Evolutionary conservation across 2,113 vertebrate genomes (phyloP).

Genomic region (Phalacrocorax carbo): DNA sequence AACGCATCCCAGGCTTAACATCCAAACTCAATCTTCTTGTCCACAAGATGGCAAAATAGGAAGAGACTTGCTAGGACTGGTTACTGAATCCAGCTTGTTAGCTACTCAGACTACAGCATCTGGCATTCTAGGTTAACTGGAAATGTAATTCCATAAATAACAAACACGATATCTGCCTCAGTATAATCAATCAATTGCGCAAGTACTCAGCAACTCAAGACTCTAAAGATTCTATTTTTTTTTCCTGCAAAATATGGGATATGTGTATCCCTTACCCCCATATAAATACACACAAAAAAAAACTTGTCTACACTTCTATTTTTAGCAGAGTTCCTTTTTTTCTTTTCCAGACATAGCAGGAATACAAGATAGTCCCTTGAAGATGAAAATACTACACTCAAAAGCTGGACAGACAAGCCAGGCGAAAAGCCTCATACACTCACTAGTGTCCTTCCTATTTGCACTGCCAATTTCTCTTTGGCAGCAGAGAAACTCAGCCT

Average conservation of each 20-base stretch:
- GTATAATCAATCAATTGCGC: not conserved
- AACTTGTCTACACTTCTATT: not conserved
- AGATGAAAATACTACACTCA: not conserved
- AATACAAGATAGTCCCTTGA: not conserved
- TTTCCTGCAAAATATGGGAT: not conserved
- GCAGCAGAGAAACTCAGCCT: not conserved
- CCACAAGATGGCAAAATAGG: not conserved
- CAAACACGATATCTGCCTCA: not conserved
- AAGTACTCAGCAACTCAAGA: not conserved
- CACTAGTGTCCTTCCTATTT: not conserved
- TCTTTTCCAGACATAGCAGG: not conserved
- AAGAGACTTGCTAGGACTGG: not conserved
- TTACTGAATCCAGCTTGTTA: not conserved
- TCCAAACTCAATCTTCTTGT: not conserved
- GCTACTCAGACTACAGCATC: not conserved
- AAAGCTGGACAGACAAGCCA: not conserved
- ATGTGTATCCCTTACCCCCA: not conserved
- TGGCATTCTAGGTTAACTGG: not conserved
- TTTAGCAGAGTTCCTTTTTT: not conserved
- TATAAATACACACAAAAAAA: not conserved
- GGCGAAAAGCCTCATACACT: not conserved
- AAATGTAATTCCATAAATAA: not conserved
- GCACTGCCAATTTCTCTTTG: not conserved
- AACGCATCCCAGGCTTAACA: not conserved
- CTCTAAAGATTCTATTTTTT: not conserved